These are phyloP conservation scores for Euclidia mi DNA, from an alignment of 2,888 invertebrate species.

Conservation along the genomic window DNA sequence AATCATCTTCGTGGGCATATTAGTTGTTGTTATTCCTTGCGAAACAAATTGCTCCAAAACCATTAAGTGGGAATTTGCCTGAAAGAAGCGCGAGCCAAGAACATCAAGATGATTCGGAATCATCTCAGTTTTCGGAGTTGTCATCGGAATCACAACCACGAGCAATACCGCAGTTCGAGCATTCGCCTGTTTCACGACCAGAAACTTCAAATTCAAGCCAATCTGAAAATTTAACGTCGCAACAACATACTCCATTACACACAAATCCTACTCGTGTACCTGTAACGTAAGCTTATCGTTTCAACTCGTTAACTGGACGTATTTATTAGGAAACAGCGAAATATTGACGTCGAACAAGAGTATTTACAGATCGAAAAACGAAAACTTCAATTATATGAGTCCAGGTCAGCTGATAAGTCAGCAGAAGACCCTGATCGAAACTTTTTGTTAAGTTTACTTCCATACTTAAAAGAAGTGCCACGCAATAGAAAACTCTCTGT, in stretches of 20 bases:
- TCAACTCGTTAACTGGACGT: conserved; percentile 14
- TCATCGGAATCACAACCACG: too few species aligned
- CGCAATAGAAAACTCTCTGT: conserved; percentile 17
- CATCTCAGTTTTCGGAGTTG: conserved; percentile 25
- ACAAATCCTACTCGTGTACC: conserved; percentile 25
- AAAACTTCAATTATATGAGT: conserved; percentile 24
- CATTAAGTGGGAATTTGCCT: conserved; percentile 19
- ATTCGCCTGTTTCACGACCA: conserved; percentile 21
- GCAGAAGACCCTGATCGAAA: conserved; percentile 23
- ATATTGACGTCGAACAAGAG: conserved; percentile 10
- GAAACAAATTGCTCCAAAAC: conserved; percentile 24
- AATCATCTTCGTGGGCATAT: too few species aligned
- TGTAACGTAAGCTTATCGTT: too few species aligned
- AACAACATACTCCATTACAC: conserved; percentile 23
- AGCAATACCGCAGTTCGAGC: too few species aligned
- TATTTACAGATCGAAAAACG: conserved; percentile 23
- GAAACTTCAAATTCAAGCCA: conserved; percentile 23
- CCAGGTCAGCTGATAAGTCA: conserved; percentile 24
- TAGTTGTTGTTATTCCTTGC: conserved; percentile 23
- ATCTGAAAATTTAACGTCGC: conserved; percentile 15
- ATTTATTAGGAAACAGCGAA: conserved; percentile 11
- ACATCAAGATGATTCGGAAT: conserved; percentile 24
- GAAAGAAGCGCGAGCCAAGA: conserved; percentile 22
- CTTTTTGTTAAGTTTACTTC: conserved; percentile 23
- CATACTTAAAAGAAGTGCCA: conserved; percentile 25